These are phyloP conservation scores for Bilobella aurantiaca DNA, from an alignment of 1,140 invertebrate species.

Conservation along the genomic window DNA sequence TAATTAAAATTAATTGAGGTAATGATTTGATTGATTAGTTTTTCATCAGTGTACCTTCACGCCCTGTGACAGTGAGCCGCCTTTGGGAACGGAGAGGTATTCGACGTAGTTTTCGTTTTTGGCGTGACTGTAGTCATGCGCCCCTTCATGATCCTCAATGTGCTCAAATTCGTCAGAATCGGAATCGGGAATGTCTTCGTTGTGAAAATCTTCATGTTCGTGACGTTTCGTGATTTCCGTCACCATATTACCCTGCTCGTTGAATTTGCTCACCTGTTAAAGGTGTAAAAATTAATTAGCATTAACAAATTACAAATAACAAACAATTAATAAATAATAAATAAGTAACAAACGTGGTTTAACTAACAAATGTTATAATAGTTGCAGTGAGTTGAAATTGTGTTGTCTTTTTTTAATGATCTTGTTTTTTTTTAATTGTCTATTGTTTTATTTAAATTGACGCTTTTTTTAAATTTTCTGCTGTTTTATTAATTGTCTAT, in stretches of 20 bases:
- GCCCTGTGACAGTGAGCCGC: constrained; percentile 36
- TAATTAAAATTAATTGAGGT: too few species aligned
- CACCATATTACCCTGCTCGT: constrained; percentile 67
- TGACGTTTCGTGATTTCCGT: constrained; percentile 56
- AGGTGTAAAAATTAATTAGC: not conserved
- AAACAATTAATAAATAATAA: too few species aligned
- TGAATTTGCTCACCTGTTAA: constrained; percentile 41
- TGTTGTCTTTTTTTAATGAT: too few species aligned
- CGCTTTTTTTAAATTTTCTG: too few species aligned
- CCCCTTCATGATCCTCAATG: constrained; percentile 40
- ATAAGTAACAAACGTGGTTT: too few species aligned
- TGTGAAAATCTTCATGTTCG: constrained; percentile 63
- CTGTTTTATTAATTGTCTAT: too few species aligned
- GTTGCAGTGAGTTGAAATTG: too few species aligned
- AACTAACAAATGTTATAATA: too few species aligned
- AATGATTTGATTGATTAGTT: not conserved
- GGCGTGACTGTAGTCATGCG: constrained; percentile 44
- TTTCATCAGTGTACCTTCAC: constrained; percentile 35
- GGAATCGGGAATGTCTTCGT: constrained; percentile 60
- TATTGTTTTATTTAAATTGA: too few species aligned
- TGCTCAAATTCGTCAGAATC: constrained; percentile 47
- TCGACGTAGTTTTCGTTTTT: constrained; percentile 42
- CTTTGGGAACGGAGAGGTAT: constrained; percentile 38
- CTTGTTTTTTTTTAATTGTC: too few species aligned
- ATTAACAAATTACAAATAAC: not conserved